phyloP scores from a whole-genome alignment of 2,888 invertebrate genomes.

The Adelphocoris suturalis region DNA sequence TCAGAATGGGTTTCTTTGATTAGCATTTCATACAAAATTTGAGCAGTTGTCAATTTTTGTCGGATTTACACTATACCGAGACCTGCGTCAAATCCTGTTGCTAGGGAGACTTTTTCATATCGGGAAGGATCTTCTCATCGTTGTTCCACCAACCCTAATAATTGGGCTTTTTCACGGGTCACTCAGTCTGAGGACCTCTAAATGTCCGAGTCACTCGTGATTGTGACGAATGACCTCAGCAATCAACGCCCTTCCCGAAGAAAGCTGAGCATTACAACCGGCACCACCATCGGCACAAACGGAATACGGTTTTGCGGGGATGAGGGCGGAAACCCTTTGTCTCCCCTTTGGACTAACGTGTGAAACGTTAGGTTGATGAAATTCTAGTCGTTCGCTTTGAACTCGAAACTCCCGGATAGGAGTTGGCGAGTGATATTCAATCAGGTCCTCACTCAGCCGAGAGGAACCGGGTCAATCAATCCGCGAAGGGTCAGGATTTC shows the following conservation, averaged over 20 bases:
- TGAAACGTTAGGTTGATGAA: conserved; percentile 34
- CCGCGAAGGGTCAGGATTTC: background rate
- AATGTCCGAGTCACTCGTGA: background rate
- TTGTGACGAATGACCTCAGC: background rate
- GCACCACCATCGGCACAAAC: background rate
- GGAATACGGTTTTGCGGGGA: conserved; percentile 19
- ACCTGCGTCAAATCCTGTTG: too few species aligned
- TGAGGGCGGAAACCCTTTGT: background rate
- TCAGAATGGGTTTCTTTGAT: too few species aligned
- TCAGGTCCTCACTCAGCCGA: background rate
- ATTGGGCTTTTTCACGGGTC: too few species aligned
- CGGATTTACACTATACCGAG: too few species aligned
- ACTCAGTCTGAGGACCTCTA: background rate
- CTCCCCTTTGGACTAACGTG: background rate
- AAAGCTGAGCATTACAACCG: background rate
- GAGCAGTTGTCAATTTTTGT: too few species aligned
- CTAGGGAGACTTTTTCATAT: too few species aligned
- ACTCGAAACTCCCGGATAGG: background rate
- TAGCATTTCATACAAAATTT: too few species aligned
- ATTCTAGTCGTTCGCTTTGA: conserved; percentile 6
- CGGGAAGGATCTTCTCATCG: too few species aligned
- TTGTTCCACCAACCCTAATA: too few species aligned
- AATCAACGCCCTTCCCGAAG: background rate
- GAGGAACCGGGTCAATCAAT: conserved; percentile 11
- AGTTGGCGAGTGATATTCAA: background rate